These are phyloP conservation scores for Amblyraja radiata DNA, from an alignment of 2,797 vertebrate species.

Conservation along the genomic window DNA sequence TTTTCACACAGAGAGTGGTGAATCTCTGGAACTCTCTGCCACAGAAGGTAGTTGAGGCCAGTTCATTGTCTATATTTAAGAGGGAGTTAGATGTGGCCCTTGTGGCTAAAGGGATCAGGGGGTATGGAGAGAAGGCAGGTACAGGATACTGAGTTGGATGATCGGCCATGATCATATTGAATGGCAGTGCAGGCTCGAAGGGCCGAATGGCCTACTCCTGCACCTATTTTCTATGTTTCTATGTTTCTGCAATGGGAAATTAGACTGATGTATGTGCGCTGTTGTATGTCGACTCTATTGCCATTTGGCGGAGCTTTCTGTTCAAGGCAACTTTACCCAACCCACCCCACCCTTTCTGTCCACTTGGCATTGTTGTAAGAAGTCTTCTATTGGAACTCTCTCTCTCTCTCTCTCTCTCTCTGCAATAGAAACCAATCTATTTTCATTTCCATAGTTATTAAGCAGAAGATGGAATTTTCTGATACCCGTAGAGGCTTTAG, in stretches of 20 bases:
- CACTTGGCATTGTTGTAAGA: background rate
- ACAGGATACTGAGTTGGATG: too few relatives aligned
- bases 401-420: background rate
- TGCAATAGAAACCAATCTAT: background rate
- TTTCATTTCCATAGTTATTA: background rate
- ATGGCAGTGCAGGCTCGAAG: too few relatives aligned
- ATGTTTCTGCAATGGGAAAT: background rate
- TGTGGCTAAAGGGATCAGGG: too few relatives aligned
- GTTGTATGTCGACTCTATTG: background rate
- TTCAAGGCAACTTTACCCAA: background rate
- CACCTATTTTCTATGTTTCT: too few relatives aligned
- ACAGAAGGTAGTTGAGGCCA: too few relatives aligned
- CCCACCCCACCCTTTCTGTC: background rate
- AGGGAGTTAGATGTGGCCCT: too few relatives aligned
- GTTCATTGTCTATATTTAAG: too few relatives aligned
- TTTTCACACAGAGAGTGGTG: too few relatives aligned
- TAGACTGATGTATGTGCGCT: background rate
- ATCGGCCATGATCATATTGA: too few relatives aligned
- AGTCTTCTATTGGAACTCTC: background rate
- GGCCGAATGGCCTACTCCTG: too few relatives aligned
- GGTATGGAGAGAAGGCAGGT: too few relatives aligned
- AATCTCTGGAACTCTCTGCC: too few relatives aligned
- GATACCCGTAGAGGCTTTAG: background rate
- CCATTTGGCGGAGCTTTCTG: background rate
- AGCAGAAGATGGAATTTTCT: background rate